Conservation (phyloP, 2,888 invertebrate genomes). For the Sinodicranocentrus sp. region DNA sequence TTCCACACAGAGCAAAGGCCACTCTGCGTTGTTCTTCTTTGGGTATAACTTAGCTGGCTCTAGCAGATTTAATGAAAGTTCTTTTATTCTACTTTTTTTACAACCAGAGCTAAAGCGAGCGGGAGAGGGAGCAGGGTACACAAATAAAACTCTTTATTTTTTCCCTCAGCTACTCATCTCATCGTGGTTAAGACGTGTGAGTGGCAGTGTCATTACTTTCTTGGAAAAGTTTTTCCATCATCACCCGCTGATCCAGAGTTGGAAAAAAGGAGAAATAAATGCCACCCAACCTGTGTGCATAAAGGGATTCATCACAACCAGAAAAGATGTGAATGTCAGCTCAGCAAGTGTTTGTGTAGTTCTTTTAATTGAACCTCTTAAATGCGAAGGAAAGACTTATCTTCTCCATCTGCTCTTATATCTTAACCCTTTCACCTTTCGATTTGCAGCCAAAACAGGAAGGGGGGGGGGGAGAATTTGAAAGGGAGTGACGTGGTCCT, state of each 20-base stretch:
- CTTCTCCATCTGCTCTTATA: not conserved
- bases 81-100: conserved; percentile 1
- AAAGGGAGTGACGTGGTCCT: too few species aligned
- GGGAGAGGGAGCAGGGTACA: not conserved
- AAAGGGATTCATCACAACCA: conserved; percentile 17
- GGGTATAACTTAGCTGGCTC: too few species aligned
- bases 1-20: conserved; percentile 22
- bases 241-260: conserved; percentile 60
- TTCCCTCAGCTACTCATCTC: conserved; percentile 49
- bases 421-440: conserved; percentile 26
- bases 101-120: not conserved
- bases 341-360: conserved; percentile 44
- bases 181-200: conserved; percentile 54
- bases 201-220: conserved; percentile 67
- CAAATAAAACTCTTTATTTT: conserved; percentile 35
- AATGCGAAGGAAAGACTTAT: conserved; percentile 37
- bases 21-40: too few species aligned
- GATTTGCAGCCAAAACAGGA: too few species aligned
- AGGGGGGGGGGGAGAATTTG: too few species aligned
- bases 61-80: too few species aligned
- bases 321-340: conserved; percentile 49
- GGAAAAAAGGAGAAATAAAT: conserved; percentile 55
- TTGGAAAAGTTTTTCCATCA: conserved; percentile 63
- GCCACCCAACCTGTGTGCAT: conserved; percentile 38
- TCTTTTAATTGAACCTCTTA: conserved; percentile 60